Conservation (phyloP, 2,113 vertebrate species). For the Cynopterus brachyotis region DNA sequence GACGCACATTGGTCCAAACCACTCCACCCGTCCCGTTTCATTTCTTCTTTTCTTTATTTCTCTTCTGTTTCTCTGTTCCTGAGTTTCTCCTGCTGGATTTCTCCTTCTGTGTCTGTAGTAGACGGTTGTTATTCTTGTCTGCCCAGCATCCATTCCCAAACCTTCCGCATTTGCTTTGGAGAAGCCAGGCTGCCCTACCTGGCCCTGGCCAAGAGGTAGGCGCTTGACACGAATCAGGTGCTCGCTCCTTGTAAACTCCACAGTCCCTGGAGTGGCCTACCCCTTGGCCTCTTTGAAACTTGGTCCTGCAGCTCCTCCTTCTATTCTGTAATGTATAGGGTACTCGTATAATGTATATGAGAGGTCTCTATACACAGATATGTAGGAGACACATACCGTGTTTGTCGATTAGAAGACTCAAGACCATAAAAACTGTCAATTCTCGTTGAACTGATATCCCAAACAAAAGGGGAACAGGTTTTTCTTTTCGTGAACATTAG, state of each 20-base stretch:
- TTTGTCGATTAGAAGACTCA: constrained; percentile 3
- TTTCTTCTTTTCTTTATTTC: not conserved
- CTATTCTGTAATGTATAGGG: not conserved
- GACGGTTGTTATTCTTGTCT: not conserved
- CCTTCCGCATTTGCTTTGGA: not conserved
- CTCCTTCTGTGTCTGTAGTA: not conserved
- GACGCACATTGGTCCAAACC: not conserved
- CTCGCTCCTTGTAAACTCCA: not conserved
- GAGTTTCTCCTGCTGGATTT: not conserved
- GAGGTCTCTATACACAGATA: not conserved
- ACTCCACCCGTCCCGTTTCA: not conserved
- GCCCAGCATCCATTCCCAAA: not conserved
- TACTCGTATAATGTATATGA: not conserved
- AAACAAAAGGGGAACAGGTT: not conserved
- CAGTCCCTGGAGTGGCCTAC: too few species aligned
- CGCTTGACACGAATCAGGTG: not conserved
- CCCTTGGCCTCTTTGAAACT: not conserved
- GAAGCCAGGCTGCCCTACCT: not conserved
- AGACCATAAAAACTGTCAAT: not conserved
- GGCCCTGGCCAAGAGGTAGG: not conserved
- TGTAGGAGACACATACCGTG: not conserved
- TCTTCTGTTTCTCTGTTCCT: not conserved
- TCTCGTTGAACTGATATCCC: not conserved
- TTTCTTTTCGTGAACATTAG: not conserved
- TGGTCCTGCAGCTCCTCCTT: not conserved